These are phyloP conservation scores for Luehdorfia chinensis DNA, from an alignment of 1,140 invertebrate genomes.

Conservation along the genomic window DNA sequence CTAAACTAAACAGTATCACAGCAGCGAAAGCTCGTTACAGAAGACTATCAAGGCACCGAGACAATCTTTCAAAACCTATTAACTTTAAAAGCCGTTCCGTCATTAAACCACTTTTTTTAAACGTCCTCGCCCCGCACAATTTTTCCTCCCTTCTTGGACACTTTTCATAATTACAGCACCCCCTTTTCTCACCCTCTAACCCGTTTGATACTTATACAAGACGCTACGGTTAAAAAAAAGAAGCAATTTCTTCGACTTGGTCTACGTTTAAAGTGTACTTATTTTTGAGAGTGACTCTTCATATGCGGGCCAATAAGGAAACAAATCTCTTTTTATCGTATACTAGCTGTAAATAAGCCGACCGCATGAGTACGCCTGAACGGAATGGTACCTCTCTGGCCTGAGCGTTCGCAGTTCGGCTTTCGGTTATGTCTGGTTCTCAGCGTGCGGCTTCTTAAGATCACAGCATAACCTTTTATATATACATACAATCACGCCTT, in stretches of 20 bases:
- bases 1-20: conserved; percentile 5
- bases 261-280: background rate
- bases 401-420: too few species aligned
- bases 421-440: too few species aligned
- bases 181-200: conserved; percentile 18
- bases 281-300: too few species aligned
- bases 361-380: background rate
- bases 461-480: too few species aligned
- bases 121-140: conserved; percentile 40
- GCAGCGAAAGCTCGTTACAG: conserved; percentile 1
- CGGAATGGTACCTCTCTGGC: too few species aligned
- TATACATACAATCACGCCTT: too few species aligned
- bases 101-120: conserved; percentile 62
- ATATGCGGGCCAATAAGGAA: too few species aligned
- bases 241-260: too few species aligned
- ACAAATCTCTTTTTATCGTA: too few species aligned
- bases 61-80: conserved; percentile 57
- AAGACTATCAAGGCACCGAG: conserved; percentile 18
- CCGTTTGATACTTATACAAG: conserved; percentile 38
- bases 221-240: conserved; percentile 40
- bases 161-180: conserved; percentile 63
- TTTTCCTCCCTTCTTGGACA: conserved; percentile 52
- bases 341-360: background rate
- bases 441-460: too few species aligned
- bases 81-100: conserved; percentile 58